These are phyloP conservation scores for Drosophila gaucha DNA, from an alignment of 2,888 invertebrate genomes.

Conservation along the genomic window DNA sequence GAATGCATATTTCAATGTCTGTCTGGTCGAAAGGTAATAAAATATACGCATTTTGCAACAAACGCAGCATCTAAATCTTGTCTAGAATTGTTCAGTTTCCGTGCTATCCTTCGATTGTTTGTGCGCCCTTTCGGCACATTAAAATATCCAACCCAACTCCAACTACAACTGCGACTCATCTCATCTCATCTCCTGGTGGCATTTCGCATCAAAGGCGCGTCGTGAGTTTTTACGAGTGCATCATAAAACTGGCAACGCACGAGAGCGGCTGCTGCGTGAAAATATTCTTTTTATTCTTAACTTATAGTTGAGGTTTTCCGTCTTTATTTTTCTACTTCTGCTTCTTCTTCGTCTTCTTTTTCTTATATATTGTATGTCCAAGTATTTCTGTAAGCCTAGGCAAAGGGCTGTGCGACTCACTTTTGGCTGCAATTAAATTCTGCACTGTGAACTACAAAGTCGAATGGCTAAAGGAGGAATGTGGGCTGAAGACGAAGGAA, in stretches of 20 bases:
- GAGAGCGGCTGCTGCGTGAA: slow-evolving; percentile 53
- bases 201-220: slow-evolving; percentile 68
- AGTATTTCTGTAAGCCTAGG: slow-evolving; percentile 57
- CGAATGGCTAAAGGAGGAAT: slow-evolving; percentile 12
- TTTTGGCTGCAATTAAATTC: slow-evolving; percentile 60
- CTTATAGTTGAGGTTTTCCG: slow-evolving; percentile 19
- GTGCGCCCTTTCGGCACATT: slow-evolving; percentile 69
- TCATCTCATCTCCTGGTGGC: slow-evolving; percentile 56
- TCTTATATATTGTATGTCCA: slow-evolving; percentile 23
- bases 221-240: slow-evolving; percentile 71
- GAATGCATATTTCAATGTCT: slow-evolving; percentile 71
- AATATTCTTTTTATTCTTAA: slow-evolving; percentile 43
- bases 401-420: slow-evolving; percentile 31
- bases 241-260: slow-evolving; percentile 68
- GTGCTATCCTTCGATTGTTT: slow-evolving; percentile 68
- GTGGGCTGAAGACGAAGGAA: too few species aligned
- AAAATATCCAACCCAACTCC: slow-evolving; percentile 52
- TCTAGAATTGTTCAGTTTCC: slow-evolving; percentile 56
- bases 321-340: slow-evolving; percentile 22
- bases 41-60: slow-evolving; percentile 71
- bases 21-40: slow-evolving; percentile 70
- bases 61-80: slow-evolving; percentile 70
- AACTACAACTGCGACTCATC: slow-evolving; percentile 13
- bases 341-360: slow-evolving; percentile 22
- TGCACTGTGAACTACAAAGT: slow-evolving; percentile 62